phyloP scores from a whole-genome alignment of 2,888 invertebrate genomes.

The Fabriciana adippe region DNA sequence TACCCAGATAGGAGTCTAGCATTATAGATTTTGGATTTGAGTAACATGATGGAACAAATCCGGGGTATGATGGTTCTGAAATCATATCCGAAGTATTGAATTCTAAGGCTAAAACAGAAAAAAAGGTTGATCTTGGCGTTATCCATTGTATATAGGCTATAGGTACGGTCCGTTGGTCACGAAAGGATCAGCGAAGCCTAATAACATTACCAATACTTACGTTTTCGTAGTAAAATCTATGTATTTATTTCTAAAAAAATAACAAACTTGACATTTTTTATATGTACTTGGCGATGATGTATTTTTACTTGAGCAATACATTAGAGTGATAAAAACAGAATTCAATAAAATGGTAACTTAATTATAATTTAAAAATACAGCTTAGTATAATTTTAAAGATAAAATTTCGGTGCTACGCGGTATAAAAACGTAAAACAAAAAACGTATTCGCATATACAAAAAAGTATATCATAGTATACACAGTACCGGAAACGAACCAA shows the following conservation, averaged over 20 bases:
- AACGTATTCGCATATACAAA: too few relatives aligned
- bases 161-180: slow-evolving; percentile 3
- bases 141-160: slow-evolving; percentile 12
- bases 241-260: slow-evolving; percentile 3
- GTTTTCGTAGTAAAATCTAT: slow-evolving; percentile 9
- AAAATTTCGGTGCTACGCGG: too few relatives aligned
- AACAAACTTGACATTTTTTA: too few relatives aligned
- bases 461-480: too few relatives aligned
- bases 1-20: slow-evolving; percentile 67
- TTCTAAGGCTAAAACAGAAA: slow-evolving; percentile 26
- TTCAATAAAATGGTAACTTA: too few relatives aligned
- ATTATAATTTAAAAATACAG: too few relatives aligned
- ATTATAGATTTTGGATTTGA: slow-evolving; percentile 76
- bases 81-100: slow-evolving; percentile 29
- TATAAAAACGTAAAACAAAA: too few relatives aligned
- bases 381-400: too few relatives aligned
- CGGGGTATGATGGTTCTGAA: slow-evolving; percentile 45
- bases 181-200: slow-evolving; percentile 23
- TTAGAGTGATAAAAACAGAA: too few relatives aligned
- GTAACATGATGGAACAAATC: slow-evolving; percentile 58
- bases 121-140: slow-evolving; percentile 25
- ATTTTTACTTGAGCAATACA: too few relatives aligned
- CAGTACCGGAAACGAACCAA: too few relatives aligned
- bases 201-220: slow-evolving; percentile 14
- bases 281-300: too few relatives aligned